Evolutionary conservation across 2,888 invertebrate genomes (phyloP), one percentile per base, ranked within the genome.

Genomic region (Ypsolopha sequella): DNA sequence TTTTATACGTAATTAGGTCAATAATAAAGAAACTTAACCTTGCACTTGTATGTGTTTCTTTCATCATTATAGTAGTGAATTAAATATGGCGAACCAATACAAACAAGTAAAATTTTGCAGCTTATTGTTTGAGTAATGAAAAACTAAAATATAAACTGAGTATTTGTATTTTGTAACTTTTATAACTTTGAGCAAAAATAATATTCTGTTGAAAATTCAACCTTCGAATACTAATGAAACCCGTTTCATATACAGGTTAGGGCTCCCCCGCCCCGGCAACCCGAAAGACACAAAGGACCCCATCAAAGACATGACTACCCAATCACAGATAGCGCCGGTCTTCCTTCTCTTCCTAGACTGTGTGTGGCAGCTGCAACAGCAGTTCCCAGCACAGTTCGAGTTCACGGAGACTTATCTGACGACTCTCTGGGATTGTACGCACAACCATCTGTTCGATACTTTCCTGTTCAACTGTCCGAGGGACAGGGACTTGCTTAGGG

Each of bases 291-390:
- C 62, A n/a, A 50, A 78, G 59, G 54, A 65, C 0, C 51, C 64
- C 0, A 68, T 67, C 2, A 24, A 24, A 24, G 24, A 24, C 24
- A 24, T 24, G 24, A 41, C 66, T 3, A 43, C 64, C 0, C 39
- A 65, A 0, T 89, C 93, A 78, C 76, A 75, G 43, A 13, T 61
- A 0, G 92, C 95, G 48, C 98, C 98, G 0, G 87, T 98, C 49
- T 95, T 98, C 73, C 89, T 98, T 47, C 84, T 98, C 48, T 98
- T 95, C 80, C 89, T 99, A 61, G 98, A 99, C 79, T 95, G 96
- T 76, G 92, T 93, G 51, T 97, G 96, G 95, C 98, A 98, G 84
- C 85, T 98, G 50, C 79, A 92, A 60, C 91, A 92, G 61, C 97
- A 98, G 82, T 96, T 92, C 78, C 97, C 97, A 0, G 89, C 92